phyloP scores from a whole-genome alignment of 1,140 invertebrate genomes.

The Frieseomelitta varia region DNA sequence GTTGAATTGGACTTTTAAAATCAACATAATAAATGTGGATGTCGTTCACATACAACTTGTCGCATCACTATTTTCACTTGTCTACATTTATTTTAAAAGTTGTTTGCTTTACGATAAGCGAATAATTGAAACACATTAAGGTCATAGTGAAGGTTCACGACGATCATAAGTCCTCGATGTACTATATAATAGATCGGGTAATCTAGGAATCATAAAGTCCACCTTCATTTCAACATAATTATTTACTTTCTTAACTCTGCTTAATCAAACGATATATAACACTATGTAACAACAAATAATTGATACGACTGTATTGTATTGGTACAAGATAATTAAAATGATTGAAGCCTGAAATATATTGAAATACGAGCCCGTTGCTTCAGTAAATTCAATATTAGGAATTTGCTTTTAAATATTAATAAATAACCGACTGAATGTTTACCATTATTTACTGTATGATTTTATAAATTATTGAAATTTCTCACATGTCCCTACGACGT shows the following conservation, averaged over 20 bases:
- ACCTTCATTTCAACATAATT: background rate
- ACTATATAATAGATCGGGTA: too few relatives aligned
- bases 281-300: conserved; percentile 11
- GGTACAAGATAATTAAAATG: background rate
- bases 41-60: conserved; percentile 33
- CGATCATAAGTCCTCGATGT: background rate
- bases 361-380: background rate
- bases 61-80: conserved; percentile 21
- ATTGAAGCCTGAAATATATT: background rate
- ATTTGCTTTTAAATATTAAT: background rate
- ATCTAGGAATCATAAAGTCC: background rate
- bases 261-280: background rate
- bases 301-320: background rate
- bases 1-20: conserved; percentile 29
- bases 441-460: background rate
- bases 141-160: background rate
- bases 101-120: conserved; percentile 3
- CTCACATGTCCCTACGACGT: too few relatives aligned
- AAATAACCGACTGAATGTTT: background rate
- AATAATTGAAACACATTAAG: background rate
- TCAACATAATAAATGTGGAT: conserved; percentile 49
- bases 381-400: background rate
- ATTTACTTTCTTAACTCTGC: background rate
- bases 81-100: conserved; percentile 14
- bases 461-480: background rate